phyloP scores from a whole-genome alignment of 2,888 invertebrate species.

The Temnothorax rugatulus region DNA sequence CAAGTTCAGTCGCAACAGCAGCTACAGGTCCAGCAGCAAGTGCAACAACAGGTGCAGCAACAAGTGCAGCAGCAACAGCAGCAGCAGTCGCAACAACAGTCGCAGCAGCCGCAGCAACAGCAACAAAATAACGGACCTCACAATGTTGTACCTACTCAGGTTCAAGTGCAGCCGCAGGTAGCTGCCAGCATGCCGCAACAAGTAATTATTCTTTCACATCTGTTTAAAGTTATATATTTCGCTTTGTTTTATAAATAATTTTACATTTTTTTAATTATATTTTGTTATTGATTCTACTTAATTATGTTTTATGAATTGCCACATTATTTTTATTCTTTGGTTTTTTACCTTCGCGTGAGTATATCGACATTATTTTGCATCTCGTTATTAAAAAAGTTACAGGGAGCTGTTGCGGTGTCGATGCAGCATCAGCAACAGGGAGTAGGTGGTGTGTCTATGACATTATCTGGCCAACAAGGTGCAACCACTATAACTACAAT shows the following conservation, averaged over 20 bases:
- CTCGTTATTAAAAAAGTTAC: conserved; percentile 73
- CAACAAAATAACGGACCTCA: conserved; percentile 82
- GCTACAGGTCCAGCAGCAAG: conserved; percentile 78
- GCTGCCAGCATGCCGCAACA: conserved; percentile 86
- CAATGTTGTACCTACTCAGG: conserved; percentile 83
- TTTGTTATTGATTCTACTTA: neutral
- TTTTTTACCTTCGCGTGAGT: neutral
- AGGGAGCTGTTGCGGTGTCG: conserved; percentile 86
- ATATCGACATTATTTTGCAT: neutral
- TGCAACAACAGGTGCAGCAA: conserved; percentile 79
- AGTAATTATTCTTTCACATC: conserved; percentile 68
- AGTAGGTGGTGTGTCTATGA: conserved; percentile 86
- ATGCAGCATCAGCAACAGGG: conserved; percentile 87
- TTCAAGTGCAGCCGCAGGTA: conserved; percentile 85
- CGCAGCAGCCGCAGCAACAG: conserved; percentile 77
- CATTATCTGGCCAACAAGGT: conserved; percentile 84
- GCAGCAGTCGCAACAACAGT: conserved; percentile 80
- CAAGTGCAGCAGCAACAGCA: conserved; percentile 83
- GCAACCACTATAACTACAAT: conserved; percentile 91
- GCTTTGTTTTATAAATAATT: neutral
- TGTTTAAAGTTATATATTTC: neutral
- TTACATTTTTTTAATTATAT: neutral
- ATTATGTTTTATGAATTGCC: neutral
- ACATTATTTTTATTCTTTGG: neutral
- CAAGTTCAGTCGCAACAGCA: conserved; percentile 80